A percentile compares a stretch with the other conserved stretches of the same genome.
These are phyloP conservation scores for Amblyteles armatorius DNA, from an alignment of 2,888 invertebrate genomes.

Conservation along the genomic window DNA sequence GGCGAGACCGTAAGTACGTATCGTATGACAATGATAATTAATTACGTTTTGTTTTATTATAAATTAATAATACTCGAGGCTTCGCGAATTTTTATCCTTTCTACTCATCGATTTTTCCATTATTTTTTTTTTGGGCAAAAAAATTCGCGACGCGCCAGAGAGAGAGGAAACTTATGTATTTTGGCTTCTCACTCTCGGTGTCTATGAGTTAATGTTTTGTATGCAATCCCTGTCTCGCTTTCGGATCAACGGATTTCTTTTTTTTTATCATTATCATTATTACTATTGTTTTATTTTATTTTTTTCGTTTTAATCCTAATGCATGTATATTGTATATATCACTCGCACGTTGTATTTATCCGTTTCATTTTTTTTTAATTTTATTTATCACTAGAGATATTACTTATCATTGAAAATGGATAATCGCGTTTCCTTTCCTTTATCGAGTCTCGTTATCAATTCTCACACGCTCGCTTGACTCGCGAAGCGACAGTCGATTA, in stretches of 20 bases:
- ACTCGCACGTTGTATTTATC: slow-evolving; percentile 69
- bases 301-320: slow-evolving; percentile 59
- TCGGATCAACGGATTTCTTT: slow-evolving; percentile 53
- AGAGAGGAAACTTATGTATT: slow-evolving; percentile 58
- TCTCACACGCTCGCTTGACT: slow-evolving; percentile 55
- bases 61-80: slow-evolving; percentile 73
- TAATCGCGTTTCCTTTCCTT: slow-evolving; percentile 47
- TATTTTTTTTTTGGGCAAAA: slow-evolving; percentile 25
- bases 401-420: slow-evolving; percentile 74
- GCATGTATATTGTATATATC: slow-evolving; percentile 69
- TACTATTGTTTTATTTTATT: slow-evolving; percentile 53
- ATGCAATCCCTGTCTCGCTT: slow-evolving; percentile 55
- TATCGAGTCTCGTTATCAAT: slow-evolving; percentile 48
- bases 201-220: slow-evolving; percentile 57
- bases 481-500: slow-evolving; percentile 66
- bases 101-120: neutral
- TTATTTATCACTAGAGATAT: slow-evolving; percentile 77
- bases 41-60: slow-evolving; percentile 61
- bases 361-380: slow-evolving; percentile 47
- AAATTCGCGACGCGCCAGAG: slow-evolving; percentile 51
- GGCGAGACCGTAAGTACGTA: slow-evolving; percentile 68
- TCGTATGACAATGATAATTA: slow-evolving; percentile 66
- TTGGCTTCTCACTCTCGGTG: slow-evolving; percentile 64
- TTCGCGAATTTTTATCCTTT: slow-evolving; percentile 53
- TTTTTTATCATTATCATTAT: slow-evolving; percentile 62